phyloP scores from a whole-genome alignment of 2,888 invertebrate species.

The Oxytorus armatus region DNA sequence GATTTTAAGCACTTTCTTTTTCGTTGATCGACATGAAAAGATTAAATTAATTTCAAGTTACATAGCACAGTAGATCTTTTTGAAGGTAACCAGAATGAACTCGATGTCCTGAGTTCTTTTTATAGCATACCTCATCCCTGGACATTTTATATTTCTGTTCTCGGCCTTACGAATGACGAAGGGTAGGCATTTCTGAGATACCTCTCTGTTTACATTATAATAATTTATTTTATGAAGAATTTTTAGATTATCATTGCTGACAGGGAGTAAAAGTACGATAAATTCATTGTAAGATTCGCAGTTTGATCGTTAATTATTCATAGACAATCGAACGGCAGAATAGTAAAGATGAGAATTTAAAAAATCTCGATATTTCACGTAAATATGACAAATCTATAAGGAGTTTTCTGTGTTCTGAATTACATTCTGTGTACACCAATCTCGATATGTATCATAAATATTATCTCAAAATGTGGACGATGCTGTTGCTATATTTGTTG shows the following conservation, averaged over 20 bases:
- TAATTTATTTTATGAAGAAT: neutral
- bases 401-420: neutral
- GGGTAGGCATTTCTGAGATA: too few relatives aligned
- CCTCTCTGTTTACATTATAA: too few relatives aligned
- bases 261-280: neutral
- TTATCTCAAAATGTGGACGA: slow-evolving; percentile 13
- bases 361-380: neutral
- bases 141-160: too few relatives aligned
- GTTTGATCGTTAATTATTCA: neutral
- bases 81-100: too few relatives aligned
- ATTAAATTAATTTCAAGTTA: too few relatives aligned
- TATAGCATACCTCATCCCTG: too few relatives aligned
- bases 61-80: too few relatives aligned
- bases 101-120: too few relatives aligned
- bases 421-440: slow-evolving; percentile 1
- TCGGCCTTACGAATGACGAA: too few relatives aligned
- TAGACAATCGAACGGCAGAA: neutral
- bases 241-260: neutral
- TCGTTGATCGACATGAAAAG: too few relatives aligned
- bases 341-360: slow-evolving; percentile 67
- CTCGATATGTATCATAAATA: neutral
- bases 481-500: slow-evolving; percentile 55
- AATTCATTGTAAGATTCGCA: neutral
- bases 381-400: neutral
- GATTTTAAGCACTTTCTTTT: too few relatives aligned